Conservation (phyloP, 2,797 vertebrate species). For the Cacajao melanocephalus region DNA sequence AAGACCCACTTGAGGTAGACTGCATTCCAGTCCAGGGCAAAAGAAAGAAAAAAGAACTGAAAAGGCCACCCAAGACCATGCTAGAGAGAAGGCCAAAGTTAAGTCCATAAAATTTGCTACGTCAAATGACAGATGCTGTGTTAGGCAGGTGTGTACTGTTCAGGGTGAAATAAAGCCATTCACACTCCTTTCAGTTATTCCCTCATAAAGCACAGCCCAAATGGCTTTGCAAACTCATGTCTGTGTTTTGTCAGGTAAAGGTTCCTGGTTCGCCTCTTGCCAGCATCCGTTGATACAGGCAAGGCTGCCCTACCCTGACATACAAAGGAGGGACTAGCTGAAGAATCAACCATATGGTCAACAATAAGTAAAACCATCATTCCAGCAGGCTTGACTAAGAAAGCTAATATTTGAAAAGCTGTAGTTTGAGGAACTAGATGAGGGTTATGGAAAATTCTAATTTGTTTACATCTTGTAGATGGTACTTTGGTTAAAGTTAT, state of each 20-base stretch:
- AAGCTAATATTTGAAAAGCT: conserved; percentile 41
- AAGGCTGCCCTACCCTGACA: background rate
- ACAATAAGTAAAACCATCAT: background rate
- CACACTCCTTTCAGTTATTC: background rate
- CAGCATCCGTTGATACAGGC: background rate
- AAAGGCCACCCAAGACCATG: background rate
- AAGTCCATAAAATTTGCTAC: background rate
- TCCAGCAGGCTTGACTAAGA: background rate
- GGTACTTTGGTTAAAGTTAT: background rate
- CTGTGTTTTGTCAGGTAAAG: background rate
- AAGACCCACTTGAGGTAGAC: background rate
- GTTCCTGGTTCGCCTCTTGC: background rate
- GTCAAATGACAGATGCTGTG: background rate
- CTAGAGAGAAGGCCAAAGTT: background rate
- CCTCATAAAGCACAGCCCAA: background rate
- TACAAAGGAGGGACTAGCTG: background rate
- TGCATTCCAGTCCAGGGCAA: background rate
- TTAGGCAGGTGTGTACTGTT: background rate
- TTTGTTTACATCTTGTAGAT: background rate
- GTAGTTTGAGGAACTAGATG: background rate
- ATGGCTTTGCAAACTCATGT: background rate
- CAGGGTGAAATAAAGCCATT: background rate
- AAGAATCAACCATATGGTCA: background rate
- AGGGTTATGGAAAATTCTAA: background rate
- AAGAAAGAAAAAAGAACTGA: background rate